Conservation (phyloP, 2,888 invertebrate genomes). For the Dynastes tityus region DNA sequence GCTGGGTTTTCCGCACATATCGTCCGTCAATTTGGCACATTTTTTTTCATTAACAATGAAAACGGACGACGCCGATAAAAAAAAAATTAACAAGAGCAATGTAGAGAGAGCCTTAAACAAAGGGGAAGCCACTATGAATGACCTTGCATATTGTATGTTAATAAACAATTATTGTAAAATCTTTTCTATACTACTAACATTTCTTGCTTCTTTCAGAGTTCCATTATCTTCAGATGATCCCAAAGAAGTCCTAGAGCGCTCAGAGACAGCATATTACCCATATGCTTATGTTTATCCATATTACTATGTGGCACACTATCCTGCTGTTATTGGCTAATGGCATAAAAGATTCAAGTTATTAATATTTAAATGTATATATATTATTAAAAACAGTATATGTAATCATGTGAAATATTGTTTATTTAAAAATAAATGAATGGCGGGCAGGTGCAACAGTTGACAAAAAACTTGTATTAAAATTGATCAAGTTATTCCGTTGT, state of each 20-base stretch:
- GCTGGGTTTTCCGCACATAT: no score
- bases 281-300: conserved; percentile 53
- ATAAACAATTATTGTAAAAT: no score
- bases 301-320: conserved; percentile 52
- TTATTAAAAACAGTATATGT: not conserved
- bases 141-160: no score
- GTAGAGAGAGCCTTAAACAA: no score
- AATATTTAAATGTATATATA: not conserved
- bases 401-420: conserved; percentile 41
- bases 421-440: conserved; percentile 57
- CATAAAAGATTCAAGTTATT: not conserved
- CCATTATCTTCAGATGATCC: conserved; percentile 30
- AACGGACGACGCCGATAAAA: no score
- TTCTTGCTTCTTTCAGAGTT: conserved; percentile 20
- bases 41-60: no score
- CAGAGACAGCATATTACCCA: conserved; percentile 56
- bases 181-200: not conserved
- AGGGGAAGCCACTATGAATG: no score
- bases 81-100: no score
- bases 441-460: conserved; percentile 60
- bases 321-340: conserved; percentile 53
- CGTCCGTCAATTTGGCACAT: no score
- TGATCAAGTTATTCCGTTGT: conserved; percentile 70
- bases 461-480: conserved; percentile 70
- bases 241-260: conserved; percentile 54